phyloP scores from a whole-genome alignment of 1,140 invertebrate species.

The Agraylea sexmaculata region DNA sequence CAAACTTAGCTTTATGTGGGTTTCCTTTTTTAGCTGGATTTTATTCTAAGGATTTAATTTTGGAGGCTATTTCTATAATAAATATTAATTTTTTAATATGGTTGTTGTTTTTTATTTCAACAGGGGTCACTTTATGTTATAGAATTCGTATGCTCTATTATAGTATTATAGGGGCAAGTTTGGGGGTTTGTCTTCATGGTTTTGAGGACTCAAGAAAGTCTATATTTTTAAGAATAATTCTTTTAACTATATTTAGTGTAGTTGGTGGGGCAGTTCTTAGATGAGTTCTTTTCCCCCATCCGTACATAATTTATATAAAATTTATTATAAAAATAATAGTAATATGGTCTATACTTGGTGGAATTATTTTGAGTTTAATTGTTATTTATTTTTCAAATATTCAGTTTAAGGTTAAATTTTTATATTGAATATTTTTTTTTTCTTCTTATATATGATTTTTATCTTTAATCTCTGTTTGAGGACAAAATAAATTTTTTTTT shows the following conservation, averaged over 20 bases:
- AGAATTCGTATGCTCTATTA: slow-evolving; percentile 43
- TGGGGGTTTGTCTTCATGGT: slow-evolving; percentile 32
- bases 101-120: slow-evolving; percentile 40
- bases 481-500: slow-evolving; percentile 24
- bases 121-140: slow-evolving; percentile 42
- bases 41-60: slow-evolving; percentile 55
- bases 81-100: slow-evolving; percentile 40
- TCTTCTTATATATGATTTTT: slow-evolving; percentile 33
- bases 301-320: slow-evolving; percentile 40
- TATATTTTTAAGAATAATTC: slow-evolving; percentile 37
- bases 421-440: slow-evolving; percentile 29
- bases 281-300: slow-evolving; percentile 34
- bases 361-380: slow-evolving; percentile 28
- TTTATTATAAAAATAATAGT: slow-evolving; percentile 34
- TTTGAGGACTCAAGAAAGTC: slow-evolving; percentile 35
- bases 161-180: slow-evolving; percentile 34
- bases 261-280: slow-evolving; percentile 32
- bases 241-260: slow-evolving; percentile 40
- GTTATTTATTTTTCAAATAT: slow-evolving; percentile 29
- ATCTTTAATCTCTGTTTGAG: slow-evolving; percentile 31
- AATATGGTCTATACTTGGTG: slow-evolving; percentile 32
- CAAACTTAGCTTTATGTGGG: slow-evolving; percentile 41
- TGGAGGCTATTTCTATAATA: slow-evolving; percentile 37
- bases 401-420: slow-evolving; percentile 30
- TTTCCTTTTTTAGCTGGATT: slow-evolving; percentile 48